phyloP scores from a whole-genome alignment of 2,888 invertebrate genomes.

The Drosophila leonis region DNA sequence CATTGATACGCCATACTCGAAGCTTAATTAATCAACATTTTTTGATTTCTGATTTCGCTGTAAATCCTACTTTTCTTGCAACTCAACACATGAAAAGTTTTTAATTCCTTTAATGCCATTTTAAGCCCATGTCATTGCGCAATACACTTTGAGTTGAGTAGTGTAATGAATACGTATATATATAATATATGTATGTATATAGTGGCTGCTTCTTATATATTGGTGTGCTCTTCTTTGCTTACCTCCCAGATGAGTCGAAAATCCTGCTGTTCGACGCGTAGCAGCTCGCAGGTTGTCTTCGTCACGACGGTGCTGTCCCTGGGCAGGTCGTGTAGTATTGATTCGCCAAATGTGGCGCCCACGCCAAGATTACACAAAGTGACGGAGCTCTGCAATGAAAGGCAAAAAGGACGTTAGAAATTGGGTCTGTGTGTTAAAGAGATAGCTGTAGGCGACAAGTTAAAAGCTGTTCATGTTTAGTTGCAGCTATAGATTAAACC shows the following conservation, averaged over 20 bases:
- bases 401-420: background rate
- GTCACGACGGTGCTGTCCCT: constrained; percentile 91
- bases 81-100: background rate
- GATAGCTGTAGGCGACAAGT: constrained; percentile 7
- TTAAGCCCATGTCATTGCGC: constrained; percentile 27
- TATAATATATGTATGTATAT: background rate
- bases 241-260: constrained; percentile 93
- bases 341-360: constrained; percentile 92
- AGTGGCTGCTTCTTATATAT: background rate
- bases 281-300: constrained; percentile 90
- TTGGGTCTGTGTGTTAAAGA: background rate
- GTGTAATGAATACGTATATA: constrained; percentile 14
- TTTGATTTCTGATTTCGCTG: background rate
- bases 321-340: constrained; percentile 90
- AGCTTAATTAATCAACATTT: background rate
- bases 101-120: background rate
- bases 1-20: background rate
- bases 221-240: constrained; percentile 75
- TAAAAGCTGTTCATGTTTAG: constrained; percentile 45
- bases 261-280: constrained; percentile 91
- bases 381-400: constrained; percentile 87
- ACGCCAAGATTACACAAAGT: constrained; percentile 90
- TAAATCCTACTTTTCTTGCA: background rate
- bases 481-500: constrained; percentile 46
- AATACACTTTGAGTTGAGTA: constrained; percentile 10